Conservation (phyloP, 2,113 vertebrate genomes). For the Zosterops japonicus region DNA sequence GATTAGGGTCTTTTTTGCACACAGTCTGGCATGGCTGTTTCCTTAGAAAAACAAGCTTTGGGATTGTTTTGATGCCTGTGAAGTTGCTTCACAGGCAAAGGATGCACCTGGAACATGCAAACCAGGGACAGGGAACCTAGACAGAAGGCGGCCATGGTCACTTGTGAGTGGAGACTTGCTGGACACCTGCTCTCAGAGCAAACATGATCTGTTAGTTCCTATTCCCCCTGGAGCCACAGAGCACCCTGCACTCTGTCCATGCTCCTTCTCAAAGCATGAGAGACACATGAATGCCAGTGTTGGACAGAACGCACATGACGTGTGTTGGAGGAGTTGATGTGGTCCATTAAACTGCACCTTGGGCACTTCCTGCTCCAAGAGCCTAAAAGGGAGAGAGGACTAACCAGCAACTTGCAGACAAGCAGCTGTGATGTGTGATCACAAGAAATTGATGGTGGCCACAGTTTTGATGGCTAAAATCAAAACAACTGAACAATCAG, state of each 20-base stretch:
- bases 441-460: background rate
- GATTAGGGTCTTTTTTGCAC: background rate
- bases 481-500: constrained; percentile 21
- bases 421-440: background rate
- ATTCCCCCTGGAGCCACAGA: background rate
- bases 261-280: background rate
- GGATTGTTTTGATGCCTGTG: background rate
- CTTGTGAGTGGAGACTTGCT: background rate
- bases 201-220: background rate
- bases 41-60: background rate
- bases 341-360: background rate
- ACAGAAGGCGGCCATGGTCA: background rate
- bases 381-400: background rate
- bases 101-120: background rate
- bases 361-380: background rate
- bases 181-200: background rate
- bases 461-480: constrained; percentile 13
- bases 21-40: background rate
- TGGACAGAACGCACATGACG: accelerated
- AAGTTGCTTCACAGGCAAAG: background rate
- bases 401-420: background rate
- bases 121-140: background rate
- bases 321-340: background rate
- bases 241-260: accelerated
- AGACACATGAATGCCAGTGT: background rate